Conservation (phyloP, 2,797 vertebrate species). For the Chelonia mydas region DNA sequence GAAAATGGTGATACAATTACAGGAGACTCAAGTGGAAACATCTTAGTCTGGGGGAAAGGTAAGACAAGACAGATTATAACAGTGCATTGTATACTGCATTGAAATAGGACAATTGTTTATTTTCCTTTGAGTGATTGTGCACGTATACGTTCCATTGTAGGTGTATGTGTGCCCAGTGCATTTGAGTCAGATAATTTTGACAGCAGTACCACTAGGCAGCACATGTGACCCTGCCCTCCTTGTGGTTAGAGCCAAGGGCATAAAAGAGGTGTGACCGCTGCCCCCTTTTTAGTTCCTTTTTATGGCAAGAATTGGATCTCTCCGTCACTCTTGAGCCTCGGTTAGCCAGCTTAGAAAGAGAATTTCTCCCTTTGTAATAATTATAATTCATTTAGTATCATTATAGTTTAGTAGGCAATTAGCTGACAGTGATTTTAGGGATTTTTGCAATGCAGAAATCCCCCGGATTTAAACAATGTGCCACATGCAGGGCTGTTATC, state of each 20-base stretch:
- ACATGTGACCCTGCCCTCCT: neutral
- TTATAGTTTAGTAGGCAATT: too few relatives aligned
- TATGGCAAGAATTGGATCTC: neutral
- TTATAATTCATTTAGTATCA: too few relatives aligned
- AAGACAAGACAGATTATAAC: slow-evolving; percentile 60
- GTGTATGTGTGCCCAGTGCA: neutral
- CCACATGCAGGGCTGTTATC: too few relatives aligned
- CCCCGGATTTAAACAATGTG: too few relatives aligned
- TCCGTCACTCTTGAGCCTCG: neutral
- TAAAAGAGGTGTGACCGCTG: neutral
- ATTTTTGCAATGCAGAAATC: too few relatives aligned
- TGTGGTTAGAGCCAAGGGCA: neutral
- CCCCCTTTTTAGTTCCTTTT: neutral
- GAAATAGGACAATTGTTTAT: neutral
- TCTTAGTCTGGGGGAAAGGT: slow-evolving; percentile 99
- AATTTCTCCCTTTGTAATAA: neutral
- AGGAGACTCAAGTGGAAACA: slow-evolving; percentile 98
- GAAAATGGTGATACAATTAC: slow-evolving; percentile 98
- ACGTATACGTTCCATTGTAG: neutral
- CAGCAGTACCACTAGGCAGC: neutral
- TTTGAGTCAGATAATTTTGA: neutral
- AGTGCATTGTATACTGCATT: neutral
- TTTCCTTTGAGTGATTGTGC: neutral
- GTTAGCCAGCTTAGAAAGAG: neutral
- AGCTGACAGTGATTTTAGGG: too few relatives aligned